These are phyloP conservation scores for Ictidomys tridecemlineatus DNA, from an alignment of 2,113 vertebrate genomes.

Conservation along the genomic window DNA sequence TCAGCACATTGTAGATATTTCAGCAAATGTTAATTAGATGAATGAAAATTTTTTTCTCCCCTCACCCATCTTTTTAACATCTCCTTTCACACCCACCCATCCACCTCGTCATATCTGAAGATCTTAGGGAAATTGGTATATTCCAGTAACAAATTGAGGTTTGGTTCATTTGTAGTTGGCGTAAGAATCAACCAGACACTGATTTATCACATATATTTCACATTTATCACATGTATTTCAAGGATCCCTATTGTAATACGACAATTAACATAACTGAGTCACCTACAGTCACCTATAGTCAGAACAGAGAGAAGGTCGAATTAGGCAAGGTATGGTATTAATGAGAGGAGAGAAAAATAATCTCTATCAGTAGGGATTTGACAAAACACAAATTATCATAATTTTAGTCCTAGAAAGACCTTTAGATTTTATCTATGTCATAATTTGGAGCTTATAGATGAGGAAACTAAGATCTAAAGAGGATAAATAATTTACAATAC, in stretches of 20 bases:
- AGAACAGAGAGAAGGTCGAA: not conserved
- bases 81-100: not conserved
- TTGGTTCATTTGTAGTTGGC: not conserved
- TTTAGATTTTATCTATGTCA: not conserved
- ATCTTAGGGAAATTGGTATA: not conserved
- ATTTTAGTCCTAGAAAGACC: not conserved
- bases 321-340: not conserved
- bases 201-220: not conserved
- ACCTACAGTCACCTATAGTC: not conserved
- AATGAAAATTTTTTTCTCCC: not conserved
- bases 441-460: not conserved
- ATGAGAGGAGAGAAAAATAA: not conserved
- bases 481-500: not conserved
- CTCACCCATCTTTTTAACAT: not conserved
- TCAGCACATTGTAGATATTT: not conserved
- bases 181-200: not conserved
- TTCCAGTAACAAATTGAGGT: not conserved
- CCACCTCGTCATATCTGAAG: not conserved
- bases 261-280: not conserved
- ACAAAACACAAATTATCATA: not conserved
- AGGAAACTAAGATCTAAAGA: slow-evolving; percentile 50
- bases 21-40: not conserved
- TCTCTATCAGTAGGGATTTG: not conserved
- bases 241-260: not conserved
- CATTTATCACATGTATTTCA: not conserved